Evolutionary conservation across 2,113 vertebrate genomes (phyloP), one percentile per base, ranked within the genome.

Genomic region (Labeo catla): DNA sequence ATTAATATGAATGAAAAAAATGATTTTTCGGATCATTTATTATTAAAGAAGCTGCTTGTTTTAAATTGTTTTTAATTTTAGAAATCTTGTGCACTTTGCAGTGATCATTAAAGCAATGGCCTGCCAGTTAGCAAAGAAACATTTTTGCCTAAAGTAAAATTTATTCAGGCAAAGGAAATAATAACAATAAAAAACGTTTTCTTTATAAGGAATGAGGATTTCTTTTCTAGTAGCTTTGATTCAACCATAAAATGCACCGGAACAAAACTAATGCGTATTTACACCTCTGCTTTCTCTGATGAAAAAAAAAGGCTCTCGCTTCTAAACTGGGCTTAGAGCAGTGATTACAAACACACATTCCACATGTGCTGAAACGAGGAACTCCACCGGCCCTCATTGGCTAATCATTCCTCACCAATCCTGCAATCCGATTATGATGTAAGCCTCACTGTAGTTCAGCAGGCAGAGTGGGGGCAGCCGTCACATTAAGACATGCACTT

Each of bases 381-480:
- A 59, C 82, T 82, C 52, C 16, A 79, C 88, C 93, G 77, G 88
- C 88, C 87, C 89, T 88, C 84, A 86, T 83, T 88, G 86, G 89
- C 90, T 92, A 92, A 93, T 88, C 86, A 85, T 87, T 45, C 50
- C 86, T 73, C 85, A 84, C 88, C 93, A 92, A 93, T 92, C 92
- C 89, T 73, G 9, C 89, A 93, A 94, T 93, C 93, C 91, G 93
- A 93, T 95, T 93, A 94, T 87, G 89, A 86, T 34, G 43, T 85
- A 91, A 90, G 73, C 49, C 78, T 85, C 78, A 85, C 82, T 45
- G 39, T 19, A 82, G 82, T 83, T 54, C 57, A 59, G 34, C 65
- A 80, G 57, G 21, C 76, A 70, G 80, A 47, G 43, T 68, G 23
- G 45, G 87, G 81, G 54, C 82, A 65, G 83, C 61, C 49, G 59